Conservation (phyloP, 2,797 vertebrate genomes). For the Molossus molossus region DNA sequence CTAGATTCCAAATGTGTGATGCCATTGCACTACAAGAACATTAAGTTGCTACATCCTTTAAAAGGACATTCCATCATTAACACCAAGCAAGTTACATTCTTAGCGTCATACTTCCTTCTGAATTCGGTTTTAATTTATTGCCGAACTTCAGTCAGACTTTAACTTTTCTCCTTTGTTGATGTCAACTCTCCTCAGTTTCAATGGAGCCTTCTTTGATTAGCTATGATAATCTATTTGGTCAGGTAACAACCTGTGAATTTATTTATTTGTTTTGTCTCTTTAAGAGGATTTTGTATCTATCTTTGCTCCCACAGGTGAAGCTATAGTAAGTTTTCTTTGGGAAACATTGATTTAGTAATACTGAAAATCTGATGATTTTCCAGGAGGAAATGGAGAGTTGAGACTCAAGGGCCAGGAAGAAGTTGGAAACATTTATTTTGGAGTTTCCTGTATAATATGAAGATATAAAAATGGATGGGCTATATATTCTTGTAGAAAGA, state of each 20-base stretch:
- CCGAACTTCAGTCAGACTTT: not conserved
- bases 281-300: not conserved
- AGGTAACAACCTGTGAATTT: not conserved
- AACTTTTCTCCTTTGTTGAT: not conserved
- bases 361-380: not conserved
- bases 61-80: not conserved
- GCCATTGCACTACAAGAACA: not conserved
- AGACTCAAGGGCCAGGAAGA: not conserved
- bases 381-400: not conserved
- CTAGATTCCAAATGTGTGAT: not conserved
- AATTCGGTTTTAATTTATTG: not conserved
- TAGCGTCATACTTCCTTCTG: not conserved
- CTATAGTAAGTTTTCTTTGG: not conserved
- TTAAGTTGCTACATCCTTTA: not conserved
- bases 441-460: not conserved
- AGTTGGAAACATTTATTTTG: not conserved
- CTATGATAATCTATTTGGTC: not conserved
- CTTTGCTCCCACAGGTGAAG: not conserved
- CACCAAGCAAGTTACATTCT: not conserved
- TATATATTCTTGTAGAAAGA: not conserved
- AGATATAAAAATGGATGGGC: not conserved
- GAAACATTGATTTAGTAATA: not conserved
- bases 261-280: not conserved
- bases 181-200: not conserved
- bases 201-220: not conserved